A percentile compares a stretch with the other conserved stretches of the same genome.
Evolutionary conservation across 2,113 vertebrate genomes (phyloP).

Genomic region (Pelecanus crispus): DNA sequence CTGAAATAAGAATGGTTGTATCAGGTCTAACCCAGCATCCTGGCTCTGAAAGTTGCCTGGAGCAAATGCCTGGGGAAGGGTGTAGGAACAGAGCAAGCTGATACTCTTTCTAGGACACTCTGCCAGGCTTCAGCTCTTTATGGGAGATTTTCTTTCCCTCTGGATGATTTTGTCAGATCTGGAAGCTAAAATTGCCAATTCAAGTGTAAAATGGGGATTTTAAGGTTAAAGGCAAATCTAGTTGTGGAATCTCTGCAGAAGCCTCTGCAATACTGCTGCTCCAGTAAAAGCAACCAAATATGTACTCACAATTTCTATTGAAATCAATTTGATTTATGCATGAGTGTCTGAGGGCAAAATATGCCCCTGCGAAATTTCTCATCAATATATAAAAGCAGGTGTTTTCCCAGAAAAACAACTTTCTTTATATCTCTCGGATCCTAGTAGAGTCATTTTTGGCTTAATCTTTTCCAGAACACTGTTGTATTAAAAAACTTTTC

Average conservation of each 20-base stretch:
- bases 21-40: background rate
- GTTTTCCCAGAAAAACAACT: background rate
- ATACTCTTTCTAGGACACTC: background rate
- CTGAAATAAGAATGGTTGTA: background rate
- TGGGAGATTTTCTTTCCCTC: background rate
- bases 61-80: background rate
- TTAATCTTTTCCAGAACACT: background rate
- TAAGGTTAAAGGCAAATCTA: background rate
- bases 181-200: background rate
- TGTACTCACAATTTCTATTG: background rate
- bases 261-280: background rate
- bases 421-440: background rate
- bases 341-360: background rate
- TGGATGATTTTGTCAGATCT: background rate
- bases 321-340: background rate
- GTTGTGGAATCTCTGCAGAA: background rate
- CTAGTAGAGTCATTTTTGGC: background rate
- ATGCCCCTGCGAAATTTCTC: background rate
- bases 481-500: conserved; percentile 21
- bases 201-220: conserved; percentile 13
- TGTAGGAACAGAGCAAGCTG: background rate
- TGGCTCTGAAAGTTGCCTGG: background rate
- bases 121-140: background rate
- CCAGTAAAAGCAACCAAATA: background rate
- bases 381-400: background rate